Evolutionary conservation across 2,797 vertebrate genomes (phyloP), one percentile per base, ranked within the genome.

Genomic region (Myripristis murdjan): DNA sequence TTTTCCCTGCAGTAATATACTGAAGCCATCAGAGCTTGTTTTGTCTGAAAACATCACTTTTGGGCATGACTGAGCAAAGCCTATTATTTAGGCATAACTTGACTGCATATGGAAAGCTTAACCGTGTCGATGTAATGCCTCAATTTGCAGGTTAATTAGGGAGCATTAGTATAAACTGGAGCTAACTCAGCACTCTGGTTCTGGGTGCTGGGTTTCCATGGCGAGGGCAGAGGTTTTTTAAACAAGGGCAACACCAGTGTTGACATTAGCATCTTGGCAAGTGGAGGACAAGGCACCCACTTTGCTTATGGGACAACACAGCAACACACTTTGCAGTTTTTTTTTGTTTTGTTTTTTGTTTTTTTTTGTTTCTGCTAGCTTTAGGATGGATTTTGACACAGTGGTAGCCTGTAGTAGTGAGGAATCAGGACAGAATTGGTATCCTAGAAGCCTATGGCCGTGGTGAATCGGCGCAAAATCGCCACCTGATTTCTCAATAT

Each of bases 71-170:
- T 60, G 60, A 26, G 5, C 26, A 7, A 6, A 77, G 24, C 51
- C 23, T 44, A 41, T 76, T 64, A 43, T 41, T 18, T 59, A 39
- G 63, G 69, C 43, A 55, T 57, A 57, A 69, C 70, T 62, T 51
- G 51, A 68, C 47, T 71, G 64, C 55, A 58, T 70, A 66, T 28
- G 39, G 18, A 70, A 77, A 75, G 67, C 67, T 44, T 54, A 28
- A 37, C 57, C 62, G 61, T 70, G 33, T 74, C 16, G 1, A 58
- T 58, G 52, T 75, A 70, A 79, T 69, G 63, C 58, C 51, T 81
- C 53, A 24, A 76, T 84, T 77, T 71, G 68, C 62, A 77, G 75
- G 75, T 87, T 79, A 85, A 87, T 90, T 75, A 76, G 69, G 68
- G 49, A 67, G 53, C 43, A 56, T 77, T 84, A 62, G 48, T 59